A percentile compares a stretch with the other conserved stretches of the same genome.
These are phyloP conservation scores for Ptychoptera albimana DNA, from an alignment of 2,888 invertebrate species.

Conservation along the genomic window DNA sequence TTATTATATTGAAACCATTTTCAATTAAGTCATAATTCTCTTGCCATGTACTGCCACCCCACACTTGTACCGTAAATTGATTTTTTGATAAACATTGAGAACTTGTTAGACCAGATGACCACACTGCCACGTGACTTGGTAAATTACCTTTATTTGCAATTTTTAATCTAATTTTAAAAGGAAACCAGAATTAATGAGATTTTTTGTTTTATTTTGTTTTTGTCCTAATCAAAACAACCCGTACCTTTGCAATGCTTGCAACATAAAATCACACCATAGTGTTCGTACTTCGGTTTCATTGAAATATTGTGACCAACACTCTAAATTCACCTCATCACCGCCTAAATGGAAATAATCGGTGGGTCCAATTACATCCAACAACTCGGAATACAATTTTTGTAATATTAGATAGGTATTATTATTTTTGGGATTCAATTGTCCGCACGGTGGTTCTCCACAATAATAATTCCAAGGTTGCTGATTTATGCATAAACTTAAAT, in stretches of 20 bases:
- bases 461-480: conserved; percentile 64
- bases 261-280: conserved; percentile 64
- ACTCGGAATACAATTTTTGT: conserved; percentile 57
- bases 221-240: too few relatives aligned
- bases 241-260: conserved; percentile 40
- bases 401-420: conserved; percentile 57
- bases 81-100: conserved; percentile 47
- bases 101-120: conserved; percentile 65
- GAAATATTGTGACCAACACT: conserved; percentile 61
- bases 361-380: conserved; percentile 55
- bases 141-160: conserved; percentile 26
- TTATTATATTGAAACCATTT: conserved; percentile 59
- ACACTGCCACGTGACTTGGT: conserved; percentile 38
- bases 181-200: not conserved
- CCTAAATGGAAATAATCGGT: conserved; percentile 71
- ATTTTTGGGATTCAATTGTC: conserved; percentile 69
- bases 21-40: conserved; percentile 61
- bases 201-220: not conserved
- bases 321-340: conserved; percentile 49
- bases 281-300: conserved; percentile 63
- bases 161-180: conserved; percentile 19
- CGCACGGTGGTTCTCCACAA: conserved; percentile 68
- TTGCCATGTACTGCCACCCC: conserved; percentile 70
- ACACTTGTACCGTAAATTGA: conserved; percentile 53
- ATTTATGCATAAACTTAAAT: conserved; percentile 66